phyloP scores from a whole-genome alignment of 1,140 invertebrate genomes.

The Notospermus geniculatus region DNA sequence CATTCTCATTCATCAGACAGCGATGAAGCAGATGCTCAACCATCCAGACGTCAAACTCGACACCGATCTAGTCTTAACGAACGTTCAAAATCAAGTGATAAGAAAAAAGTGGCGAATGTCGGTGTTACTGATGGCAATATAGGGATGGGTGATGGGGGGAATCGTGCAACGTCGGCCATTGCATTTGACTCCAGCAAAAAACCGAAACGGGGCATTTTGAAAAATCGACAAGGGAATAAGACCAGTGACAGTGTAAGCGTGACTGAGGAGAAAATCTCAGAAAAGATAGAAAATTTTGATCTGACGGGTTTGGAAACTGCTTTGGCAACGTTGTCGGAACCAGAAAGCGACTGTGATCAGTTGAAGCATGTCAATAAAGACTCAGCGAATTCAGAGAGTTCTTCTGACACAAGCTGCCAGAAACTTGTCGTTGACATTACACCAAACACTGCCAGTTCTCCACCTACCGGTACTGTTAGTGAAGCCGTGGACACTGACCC shows the following conservation, averaged over 20 bases:
- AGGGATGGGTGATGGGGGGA: background rate
- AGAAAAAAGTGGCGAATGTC: background rate
- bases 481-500: background rate
- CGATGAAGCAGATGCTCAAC: conserved; percentile 27
- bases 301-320: too few species aligned
- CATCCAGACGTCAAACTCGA: background rate
- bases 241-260: conserved; percentile 44
- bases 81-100: background rate
- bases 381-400: conserved; percentile 3
- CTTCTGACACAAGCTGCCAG: background rate
- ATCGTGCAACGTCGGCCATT: background rate
- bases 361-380: background rate
- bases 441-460: background rate
- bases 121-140: background rate
- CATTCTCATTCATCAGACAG: conserved; percentile 29
- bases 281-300: too few species aligned
- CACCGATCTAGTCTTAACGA: conserved; percentile 15
- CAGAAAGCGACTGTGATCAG: conserved; percentile 9
- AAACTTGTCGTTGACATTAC: too few species aligned
- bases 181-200: conserved; percentile 43
- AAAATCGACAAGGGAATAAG: conserved; percentile 43
- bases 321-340: too few species aligned
- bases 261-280: conserved; percentile 10
- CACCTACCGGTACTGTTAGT: background rate
- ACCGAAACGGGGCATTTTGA: conserved; percentile 45